Conservation (phyloP, 2,113 vertebrate species). For the Pogona vitticeps region DNA sequence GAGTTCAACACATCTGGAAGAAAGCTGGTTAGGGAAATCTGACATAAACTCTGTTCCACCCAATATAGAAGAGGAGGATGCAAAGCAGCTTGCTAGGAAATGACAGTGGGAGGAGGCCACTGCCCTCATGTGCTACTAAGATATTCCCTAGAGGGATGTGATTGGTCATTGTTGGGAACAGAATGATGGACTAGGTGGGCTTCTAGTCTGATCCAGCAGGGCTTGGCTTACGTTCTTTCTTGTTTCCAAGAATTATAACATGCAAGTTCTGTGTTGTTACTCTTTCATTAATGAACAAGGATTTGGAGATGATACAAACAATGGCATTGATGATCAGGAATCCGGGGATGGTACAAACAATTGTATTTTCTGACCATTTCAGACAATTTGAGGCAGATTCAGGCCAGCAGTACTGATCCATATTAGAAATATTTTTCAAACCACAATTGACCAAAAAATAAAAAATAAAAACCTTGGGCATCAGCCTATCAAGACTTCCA, state of each 20-base stretch:
- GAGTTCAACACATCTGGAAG: no score
- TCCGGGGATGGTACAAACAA: background rate
- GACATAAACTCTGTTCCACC: background rate
- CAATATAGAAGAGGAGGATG: background rate
- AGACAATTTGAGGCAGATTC: background rate
- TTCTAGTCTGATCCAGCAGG: background rate
- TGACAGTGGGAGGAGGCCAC: no score
- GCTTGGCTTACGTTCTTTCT: no score
- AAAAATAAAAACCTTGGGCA: no score
- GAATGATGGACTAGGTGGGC: no score
- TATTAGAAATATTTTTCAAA: background rate
- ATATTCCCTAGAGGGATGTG: no score
- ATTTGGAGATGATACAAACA: background rate
- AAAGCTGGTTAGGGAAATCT: background rate
- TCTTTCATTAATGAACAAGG: no score
- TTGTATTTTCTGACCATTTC: background rate
- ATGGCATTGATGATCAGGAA: background rate
- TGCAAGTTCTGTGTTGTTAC: no score
- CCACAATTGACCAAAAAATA: background rate
- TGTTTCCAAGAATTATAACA: no score
- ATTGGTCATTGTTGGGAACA: no score
- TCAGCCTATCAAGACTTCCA: background rate
- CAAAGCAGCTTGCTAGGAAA: background rate
- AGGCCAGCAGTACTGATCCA: background rate
- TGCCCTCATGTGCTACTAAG: no score